Base-by-base conservation (phyloP, 2,888 invertebrate genomes). In the Synergus gifuensis region DNA sequence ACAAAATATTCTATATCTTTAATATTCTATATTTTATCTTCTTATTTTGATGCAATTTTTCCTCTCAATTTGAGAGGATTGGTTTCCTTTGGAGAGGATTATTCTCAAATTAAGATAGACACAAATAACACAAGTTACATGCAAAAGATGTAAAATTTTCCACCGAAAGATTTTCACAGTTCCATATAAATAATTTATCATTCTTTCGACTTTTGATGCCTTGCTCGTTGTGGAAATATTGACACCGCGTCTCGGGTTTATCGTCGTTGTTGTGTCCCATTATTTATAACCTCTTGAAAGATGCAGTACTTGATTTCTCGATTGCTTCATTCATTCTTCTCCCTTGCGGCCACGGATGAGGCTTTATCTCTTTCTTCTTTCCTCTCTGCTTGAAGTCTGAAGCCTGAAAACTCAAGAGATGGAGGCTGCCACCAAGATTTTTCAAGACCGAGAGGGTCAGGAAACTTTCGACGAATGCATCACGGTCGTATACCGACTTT, bases 401-500 rank as follows among this genome's bases (percentile, higher is more conserved):
- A 36, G 36, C 40, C 42, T 66, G 66, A 66, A 66, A 44, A 42
- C 79, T 81, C 63, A 60, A 76, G 79, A 54, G 49, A 49, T 14
- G 77, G 28, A 62, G 78, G 22, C 77, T 62, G 77, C 80, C 73
- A 64, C 22, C 22, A 28, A 40, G 66, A 44, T 73, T 69, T 69
- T 83, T 81, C 80, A 80, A 76, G 79, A 78, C 80, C 78, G 64
- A 49, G 78, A 36, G 76, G 82, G 82, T 81, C 83, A 81, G 82
- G 62, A 78, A 82, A 81, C 73, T 73, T 73, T 82, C 78, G 78
- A 64, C 78, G 63, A 83, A 40, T 63, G 67, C 76, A 73, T 49
- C 73, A 73, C 73, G 54, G 36, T 54, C 54, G 54, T 54, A n/a
- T n/a, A 54, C 40, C 54, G 77, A 85, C 86, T 88, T 88, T 86